Percentiles rank a stretch among this genome's conserved stretches.
Evolutionary conservation across 2,797 vertebrate genomes (phyloP).

Genomic region (Lithobates pipiens): DNA sequence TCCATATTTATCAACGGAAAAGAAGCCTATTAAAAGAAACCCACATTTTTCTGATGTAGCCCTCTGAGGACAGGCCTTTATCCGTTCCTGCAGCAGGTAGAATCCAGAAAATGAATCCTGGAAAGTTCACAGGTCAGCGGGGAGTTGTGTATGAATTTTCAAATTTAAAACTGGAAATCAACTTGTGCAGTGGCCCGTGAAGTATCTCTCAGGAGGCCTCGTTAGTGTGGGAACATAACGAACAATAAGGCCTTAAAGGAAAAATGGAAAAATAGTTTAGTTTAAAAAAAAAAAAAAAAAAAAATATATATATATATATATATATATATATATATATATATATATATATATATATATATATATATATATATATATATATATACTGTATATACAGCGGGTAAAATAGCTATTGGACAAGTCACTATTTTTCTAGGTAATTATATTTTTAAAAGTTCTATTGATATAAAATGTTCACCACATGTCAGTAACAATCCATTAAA

Average conservation of each 20-base stretch:
- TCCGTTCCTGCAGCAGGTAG: background rate
- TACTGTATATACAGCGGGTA: too few species aligned
- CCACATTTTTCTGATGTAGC: constrained; percentile 29
- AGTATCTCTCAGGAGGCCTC: background rate
- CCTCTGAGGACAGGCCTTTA: background rate
- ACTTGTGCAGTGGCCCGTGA: background rate
- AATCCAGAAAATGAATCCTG: background rate
- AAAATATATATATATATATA: too few species aligned
- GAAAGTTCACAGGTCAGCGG: background rate
- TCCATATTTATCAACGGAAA: constrained; percentile 53
- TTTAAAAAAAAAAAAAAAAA: too few species aligned
- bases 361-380: too few species aligned
- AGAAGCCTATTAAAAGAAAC: constrained; percentile 49
- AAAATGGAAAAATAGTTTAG: background rate
- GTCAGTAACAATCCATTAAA: too few species aligned
- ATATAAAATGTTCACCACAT: too few species aligned
- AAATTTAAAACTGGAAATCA: background rate
- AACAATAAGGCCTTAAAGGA: background rate
- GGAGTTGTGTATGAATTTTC: constrained; percentile 2
- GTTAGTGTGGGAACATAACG: background rate
- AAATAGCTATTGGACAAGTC: too few species aligned
- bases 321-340: too few species aligned
- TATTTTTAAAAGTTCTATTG: too few species aligned
- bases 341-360: too few species aligned
- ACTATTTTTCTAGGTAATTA: too few species aligned